phyloP scores from a whole-genome alignment of 2,888 invertebrate species.

The Erebia aethiops region DNA sequence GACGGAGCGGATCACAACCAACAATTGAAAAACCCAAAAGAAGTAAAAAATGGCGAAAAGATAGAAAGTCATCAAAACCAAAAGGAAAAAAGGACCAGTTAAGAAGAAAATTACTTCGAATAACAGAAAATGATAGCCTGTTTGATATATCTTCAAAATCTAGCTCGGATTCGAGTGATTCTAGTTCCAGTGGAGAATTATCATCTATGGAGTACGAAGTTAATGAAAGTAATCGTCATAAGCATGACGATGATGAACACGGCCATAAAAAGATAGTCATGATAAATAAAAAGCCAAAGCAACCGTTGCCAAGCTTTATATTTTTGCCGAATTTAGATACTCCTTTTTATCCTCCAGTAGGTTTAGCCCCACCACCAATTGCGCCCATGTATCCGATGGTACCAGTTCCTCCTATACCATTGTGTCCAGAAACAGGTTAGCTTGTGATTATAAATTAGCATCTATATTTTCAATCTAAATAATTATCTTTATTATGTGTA shows the following conservation, averaged over 20 bases:
- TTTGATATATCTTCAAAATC: conserved; percentile 57
- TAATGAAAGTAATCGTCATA: conserved; percentile 15
- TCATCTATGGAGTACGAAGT: conserved; percentile 40
- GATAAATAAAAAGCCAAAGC: conserved; percentile 64
- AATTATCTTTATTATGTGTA: no score
- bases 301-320: conserved; percentile 71
- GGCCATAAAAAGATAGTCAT: conserved; percentile 69
- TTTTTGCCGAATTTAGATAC: conserved; percentile 71
- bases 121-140: conserved; percentile 69
- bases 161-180: conserved; percentile 45
- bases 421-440: conserved; percentile 51
- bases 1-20: conserved; percentile 53
- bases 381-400: conserved; percentile 73
- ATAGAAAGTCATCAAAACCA: conserved; percentile 48
- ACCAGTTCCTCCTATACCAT: conserved; percentile 65
- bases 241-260: conserved; percentile 50
- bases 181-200: conserved; percentile 41
- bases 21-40: conserved; percentile 33
- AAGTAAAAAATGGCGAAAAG: conserved; percentile 30
- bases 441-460: not conserved
- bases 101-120: conserved; percentile 61
- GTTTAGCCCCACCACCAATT: conserved; percentile 63
- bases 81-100: conserved; percentile 45
- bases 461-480: no score
- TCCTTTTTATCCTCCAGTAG: conserved; percentile 70